Conservation (phyloP, 2,888 invertebrate species). For the Cryptocephalus primarius region DNA sequence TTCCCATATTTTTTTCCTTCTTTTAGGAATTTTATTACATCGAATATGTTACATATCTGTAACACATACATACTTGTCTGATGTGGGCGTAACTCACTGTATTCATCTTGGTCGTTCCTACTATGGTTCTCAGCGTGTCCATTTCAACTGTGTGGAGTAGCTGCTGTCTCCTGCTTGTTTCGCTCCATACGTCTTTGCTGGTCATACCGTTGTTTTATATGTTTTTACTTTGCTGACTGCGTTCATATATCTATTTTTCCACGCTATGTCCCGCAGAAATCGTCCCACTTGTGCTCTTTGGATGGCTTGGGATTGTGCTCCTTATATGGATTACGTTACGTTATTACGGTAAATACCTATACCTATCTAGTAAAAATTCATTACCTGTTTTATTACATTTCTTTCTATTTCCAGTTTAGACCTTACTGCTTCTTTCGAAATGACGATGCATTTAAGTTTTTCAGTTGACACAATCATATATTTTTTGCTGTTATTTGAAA, state of each 20-base stretch:
- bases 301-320: background rate
- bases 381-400: too few species aligned
- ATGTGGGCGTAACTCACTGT: background rate
- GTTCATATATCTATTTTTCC: background rate
- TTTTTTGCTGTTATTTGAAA: too few species aligned
- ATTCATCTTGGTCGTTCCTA: background rate
- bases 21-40: background rate
- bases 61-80: too few species aligned
- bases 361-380: too few species aligned
- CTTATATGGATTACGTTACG: background rate
- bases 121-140: background rate
- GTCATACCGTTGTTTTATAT: background rate
- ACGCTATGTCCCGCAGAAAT: too few species aligned
- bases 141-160: background rate
- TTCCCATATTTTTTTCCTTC: background rate
- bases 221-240: background rate
- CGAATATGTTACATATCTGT: background rate
- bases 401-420: too few species aligned
- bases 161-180: background rate
- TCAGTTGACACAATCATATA: too few species aligned
- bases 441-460: too few species aligned
- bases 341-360: too few species aligned
- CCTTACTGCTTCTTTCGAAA: too few species aligned
- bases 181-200: too few species aligned
- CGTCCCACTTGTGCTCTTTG: too few species aligned